Conservation (phyloP, 1,140 invertebrate species). For the Aphelenchoides besseyi region DNA sequence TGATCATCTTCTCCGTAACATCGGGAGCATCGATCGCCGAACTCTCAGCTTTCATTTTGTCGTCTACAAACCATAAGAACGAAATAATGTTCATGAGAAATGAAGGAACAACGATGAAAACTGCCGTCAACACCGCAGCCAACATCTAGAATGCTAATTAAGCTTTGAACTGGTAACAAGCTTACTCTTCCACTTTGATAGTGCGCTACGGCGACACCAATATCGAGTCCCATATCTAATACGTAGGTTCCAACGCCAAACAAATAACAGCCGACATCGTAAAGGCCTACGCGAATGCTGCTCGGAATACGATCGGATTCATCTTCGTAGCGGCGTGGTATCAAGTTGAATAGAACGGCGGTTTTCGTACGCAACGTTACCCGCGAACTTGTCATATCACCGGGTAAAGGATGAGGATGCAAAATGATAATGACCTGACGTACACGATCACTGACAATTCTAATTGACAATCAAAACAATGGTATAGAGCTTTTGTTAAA, state of each 20-base stretch:
- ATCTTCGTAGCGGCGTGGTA: background rate
- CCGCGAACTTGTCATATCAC: too few relatives aligned
- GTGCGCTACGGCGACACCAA: conserved; percentile 25
- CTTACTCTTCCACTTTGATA: conserved; percentile 22
- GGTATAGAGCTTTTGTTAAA: too few relatives aligned
- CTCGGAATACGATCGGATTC: conserved; percentile 26
- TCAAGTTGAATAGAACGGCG: background rate
- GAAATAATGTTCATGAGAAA: conserved; percentile 32
- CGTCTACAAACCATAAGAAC: conserved; percentile 32
- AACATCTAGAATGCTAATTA: conserved; percentile 23
- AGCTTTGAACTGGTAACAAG: conserved; percentile 24
- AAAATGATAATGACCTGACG: too few relatives aligned
- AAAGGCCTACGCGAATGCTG: conserved; percentile 10
- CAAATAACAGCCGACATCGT: conserved; percentile 28
- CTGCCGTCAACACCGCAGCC: conserved; percentile 26
- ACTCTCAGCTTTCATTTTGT: background rate
- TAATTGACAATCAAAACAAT: too few relatives aligned
- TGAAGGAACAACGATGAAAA: conserved; percentile 26
- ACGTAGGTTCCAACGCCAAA: conserved; percentile 29
- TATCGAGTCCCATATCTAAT: conserved; percentile 24
- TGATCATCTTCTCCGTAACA: background rate
- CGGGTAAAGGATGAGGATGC: too few relatives aligned
- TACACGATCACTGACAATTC: too few relatives aligned
- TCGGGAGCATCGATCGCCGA: conserved; percentile 1
- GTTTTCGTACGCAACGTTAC: conserved; percentile 2